Evolutionary conservation across 2,113 vertebrate genomes (phyloP).

Genomic region (Pseudolaguvia tuberculata): DNA sequence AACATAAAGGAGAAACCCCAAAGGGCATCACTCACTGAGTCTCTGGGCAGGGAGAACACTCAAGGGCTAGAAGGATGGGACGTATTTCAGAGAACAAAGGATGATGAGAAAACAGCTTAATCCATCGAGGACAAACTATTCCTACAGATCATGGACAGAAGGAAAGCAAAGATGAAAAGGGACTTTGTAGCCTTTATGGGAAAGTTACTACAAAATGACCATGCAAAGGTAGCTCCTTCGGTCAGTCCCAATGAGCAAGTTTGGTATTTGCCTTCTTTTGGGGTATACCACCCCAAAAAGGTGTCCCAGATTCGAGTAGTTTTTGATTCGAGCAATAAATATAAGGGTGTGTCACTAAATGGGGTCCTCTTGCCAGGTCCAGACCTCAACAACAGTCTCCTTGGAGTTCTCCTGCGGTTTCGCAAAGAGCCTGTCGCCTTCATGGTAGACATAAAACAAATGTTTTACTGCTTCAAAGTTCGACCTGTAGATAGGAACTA

Average conservation of each 20-base stretch:
- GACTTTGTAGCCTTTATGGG: slow-evolving; percentile 42
- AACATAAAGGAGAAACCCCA: slow-evolving; percentile 25
- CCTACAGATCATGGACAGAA: slow-evolving; percentile 21
- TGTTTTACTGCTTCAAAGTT: not conserved
- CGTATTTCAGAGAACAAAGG: slow-evolving; percentile 24
- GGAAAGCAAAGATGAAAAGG: slow-evolving; percentile 35
- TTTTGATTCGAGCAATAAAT: slow-evolving; percentile 34
- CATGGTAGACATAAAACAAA: not conserved
- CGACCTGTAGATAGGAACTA: no score
- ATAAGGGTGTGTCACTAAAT: slow-evolving; percentile 22
- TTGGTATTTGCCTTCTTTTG: slow-evolving; percentile 44
- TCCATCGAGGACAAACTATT: slow-evolving; percentile 19
- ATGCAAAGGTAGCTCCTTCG: slow-evolving; percentile 31
- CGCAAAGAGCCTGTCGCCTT: not conserved
- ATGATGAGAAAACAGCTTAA: slow-evolving; percentile 16
- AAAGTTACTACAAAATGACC: slow-evolving; percentile 43
- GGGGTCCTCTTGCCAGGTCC: not conserved
- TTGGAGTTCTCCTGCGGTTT: not conserved
- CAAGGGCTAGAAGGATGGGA: not conserved
- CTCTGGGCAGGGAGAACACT: not conserved
- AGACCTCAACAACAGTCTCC: slow-evolving; percentile 24
- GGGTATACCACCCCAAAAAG: slow-evolving; percentile 43
- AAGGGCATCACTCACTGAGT: not conserved
- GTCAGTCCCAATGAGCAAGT: slow-evolving; percentile 12
- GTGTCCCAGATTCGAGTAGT: slow-evolving; percentile 36